Evolutionary conservation across 2,113 vertebrate genomes (phyloP).

Genomic region (Xenopus borealis): DNA sequence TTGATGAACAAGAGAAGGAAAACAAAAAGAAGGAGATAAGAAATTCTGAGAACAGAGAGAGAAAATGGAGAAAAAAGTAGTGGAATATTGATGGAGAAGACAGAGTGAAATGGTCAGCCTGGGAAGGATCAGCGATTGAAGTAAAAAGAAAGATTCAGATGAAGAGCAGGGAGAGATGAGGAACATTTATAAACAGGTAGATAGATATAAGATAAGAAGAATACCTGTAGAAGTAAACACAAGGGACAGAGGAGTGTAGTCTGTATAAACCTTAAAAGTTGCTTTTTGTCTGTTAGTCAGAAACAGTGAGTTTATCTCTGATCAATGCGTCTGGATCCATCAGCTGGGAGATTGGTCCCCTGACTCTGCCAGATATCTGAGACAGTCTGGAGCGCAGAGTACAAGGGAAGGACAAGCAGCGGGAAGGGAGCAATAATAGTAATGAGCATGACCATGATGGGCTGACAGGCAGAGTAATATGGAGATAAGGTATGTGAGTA

Average conservation of each 20-base stretch:
- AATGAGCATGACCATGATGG: constrained; percentile 34
- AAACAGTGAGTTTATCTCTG: background rate
- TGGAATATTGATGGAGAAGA: background rate
- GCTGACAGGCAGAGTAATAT: constrained; percentile 4
- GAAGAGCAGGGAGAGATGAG: background rate
- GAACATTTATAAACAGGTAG: background rate
- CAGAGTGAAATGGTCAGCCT: constrained; percentile 2
- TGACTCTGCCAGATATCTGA: constrained; percentile 17
- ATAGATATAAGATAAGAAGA: background rate
- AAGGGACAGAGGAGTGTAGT: background rate
- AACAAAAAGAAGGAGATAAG: constrained; percentile 22
- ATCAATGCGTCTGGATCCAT: constrained; percentile 1
- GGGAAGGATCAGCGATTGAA: background rate
- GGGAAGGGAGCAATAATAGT: constrained; percentile 28
- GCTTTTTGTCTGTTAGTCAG: background rate
- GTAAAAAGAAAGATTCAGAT: background rate
- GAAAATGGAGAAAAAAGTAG: constrained; percentile 34
- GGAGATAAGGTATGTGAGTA: background rate
- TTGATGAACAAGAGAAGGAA: constrained; percentile 25
- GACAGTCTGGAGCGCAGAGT: constrained; percentile 9
- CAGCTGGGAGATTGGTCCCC: constrained; percentile 30
- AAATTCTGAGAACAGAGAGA: constrained; percentile 33
- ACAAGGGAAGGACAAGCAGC: constrained; percentile 23
- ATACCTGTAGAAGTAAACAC: background rate
- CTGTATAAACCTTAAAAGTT: background rate